Evolutionary conservation across 2,797 vertebrate species (phyloP), one percentile per base, ranked within the genome.

Genomic region (Columba guinea): DNA sequence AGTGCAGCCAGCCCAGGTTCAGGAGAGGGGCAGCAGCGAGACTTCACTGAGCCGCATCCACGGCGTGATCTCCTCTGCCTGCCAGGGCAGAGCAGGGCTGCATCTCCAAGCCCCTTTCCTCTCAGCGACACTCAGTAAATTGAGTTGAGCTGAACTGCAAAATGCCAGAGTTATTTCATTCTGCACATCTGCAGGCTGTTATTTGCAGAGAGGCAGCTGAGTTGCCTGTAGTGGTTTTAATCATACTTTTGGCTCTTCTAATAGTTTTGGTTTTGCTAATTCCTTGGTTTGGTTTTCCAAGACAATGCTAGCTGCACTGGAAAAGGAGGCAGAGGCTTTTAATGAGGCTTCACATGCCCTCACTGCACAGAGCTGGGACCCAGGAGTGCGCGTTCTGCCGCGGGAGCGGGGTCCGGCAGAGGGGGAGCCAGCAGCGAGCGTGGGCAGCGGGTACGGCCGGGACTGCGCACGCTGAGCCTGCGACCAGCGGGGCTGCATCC

Each of bases 121-220:
- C 32, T 11, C 35, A 13, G 71, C 8, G 1, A 26, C 3, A 1
- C n/a, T 19, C 11, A 1, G 18, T 4, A 10, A 16, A 8, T 4
- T 24, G 63, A 58, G 56, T 22, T 53, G 2, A 34, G 67, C 63
- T 60, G 55, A 51, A 41, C 11, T 16, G 8, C 64, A 39, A 39
- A 76, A 56, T 3, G 1, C 34, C 11, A 4, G 27, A 22, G 15
- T 56, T 64, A 15, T 63, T 52, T 41, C 65, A 27, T 23, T 17
- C 81, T 32, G 64, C 75, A 52, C 75, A 77, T 84, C 89, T 84
- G 85, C 41, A 46, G 52, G 69, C 19, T 68, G 69, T 87, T 84
- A 53, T n/a, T 86, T 58, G n/a, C 44, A 20, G 60, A 46, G 44
- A 84, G 64, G 60, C 51, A 24, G 83, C 83, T 1, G 46, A 52